These are phyloP conservation scores for Eciton burchellii DNA, from an alignment of 1,140 invertebrate genomes.

Conservation along the genomic window DNA sequence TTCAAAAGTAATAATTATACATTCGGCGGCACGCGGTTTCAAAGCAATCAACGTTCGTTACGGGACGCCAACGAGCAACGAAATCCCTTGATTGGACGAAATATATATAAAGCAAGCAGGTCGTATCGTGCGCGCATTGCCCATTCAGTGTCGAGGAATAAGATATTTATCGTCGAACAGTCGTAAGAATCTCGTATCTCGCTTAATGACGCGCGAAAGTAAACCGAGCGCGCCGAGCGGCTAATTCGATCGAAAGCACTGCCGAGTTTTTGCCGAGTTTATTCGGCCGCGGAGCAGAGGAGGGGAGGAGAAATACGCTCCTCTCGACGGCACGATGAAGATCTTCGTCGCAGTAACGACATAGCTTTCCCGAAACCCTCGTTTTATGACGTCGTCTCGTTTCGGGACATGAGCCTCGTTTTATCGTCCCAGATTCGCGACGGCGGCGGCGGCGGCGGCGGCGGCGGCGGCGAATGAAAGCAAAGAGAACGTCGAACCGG, in stretches of 20 bases:
- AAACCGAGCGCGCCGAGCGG: conserved; percentile 35
- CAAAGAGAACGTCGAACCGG: conserved; percentile 71
- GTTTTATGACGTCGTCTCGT: conserved; percentile 67
- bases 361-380: conserved; percentile 66
- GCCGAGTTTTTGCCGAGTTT: conserved; percentile 20
- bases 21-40: neutral
- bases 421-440: conserved; percentile 71
- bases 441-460: neutral
- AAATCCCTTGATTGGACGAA: neutral
- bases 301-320: neutral
- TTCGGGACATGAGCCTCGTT: conserved; percentile 66
- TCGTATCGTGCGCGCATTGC: neutral
- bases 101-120: neutral
- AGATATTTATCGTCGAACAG: conserved; percentile 22
- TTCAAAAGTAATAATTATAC: neutral
- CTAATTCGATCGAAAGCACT: conserved; percentile 54
- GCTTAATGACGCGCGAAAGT: conserved; percentile 50
- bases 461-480: conserved; percentile 47
- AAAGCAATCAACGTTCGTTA: neutral
- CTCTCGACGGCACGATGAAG: conserved; percentile 54
- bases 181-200: conserved; percentile 12
- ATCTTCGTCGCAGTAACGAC: conserved; percentile 66
- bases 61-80: neutral
- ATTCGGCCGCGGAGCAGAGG: conserved; percentile 6
- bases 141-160: neutral